Evolutionary conservation across 2,113 vertebrate genomes (phyloP), one percentile per base, ranked within the genome.

Genomic region (Narcine bancroftii): DNA sequence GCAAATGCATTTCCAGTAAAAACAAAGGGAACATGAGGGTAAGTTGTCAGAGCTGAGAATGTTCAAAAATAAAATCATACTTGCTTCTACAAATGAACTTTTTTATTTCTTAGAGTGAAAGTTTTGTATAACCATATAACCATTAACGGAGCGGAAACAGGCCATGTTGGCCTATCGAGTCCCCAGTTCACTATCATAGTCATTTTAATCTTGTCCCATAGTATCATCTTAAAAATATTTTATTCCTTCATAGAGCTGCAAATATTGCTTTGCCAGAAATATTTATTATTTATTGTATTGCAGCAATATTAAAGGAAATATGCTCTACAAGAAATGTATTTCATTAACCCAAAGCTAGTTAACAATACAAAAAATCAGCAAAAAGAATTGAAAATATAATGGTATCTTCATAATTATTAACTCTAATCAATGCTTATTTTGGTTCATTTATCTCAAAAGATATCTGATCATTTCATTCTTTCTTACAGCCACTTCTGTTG

Each of bases 391-490:
- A 50, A 81, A 47, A 50, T 81, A 81, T 81, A 21, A 50, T 81
- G 29, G 4, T 81, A 26, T 50, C 50, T 81, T 26, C 45, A 81
- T 81, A 29, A 50, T 21, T 81, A 50, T 81, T 81, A 81, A 29
- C 77, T 81, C 29, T 81, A 81, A 81, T 50, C 45, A 50, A 81
- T 50, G 42, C 77, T 81, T 81, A 81, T 50, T 81, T 50, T 50
- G 77, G 11, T 50, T 81, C 26, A 50, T 81, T 66, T 81, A 81
- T 50, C 7, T 50, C 24, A 81, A 50, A 29, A 81, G 26, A 29
- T 19, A 50, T 50, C 45, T 81, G 77, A 81, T 81, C 47, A 81
- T 81, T 81, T 81, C 24, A 81, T 81, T 79, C 47, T 47, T 79
- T 42, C 24, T 45, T 79, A 47, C 10, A 26, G 45, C 24, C 42